Evolutionary conservation across 2,888 invertebrate genomes (phyloP), one percentile per base, ranked within the genome.

Genomic region (Bembecia ichneumoniformis): DNA sequence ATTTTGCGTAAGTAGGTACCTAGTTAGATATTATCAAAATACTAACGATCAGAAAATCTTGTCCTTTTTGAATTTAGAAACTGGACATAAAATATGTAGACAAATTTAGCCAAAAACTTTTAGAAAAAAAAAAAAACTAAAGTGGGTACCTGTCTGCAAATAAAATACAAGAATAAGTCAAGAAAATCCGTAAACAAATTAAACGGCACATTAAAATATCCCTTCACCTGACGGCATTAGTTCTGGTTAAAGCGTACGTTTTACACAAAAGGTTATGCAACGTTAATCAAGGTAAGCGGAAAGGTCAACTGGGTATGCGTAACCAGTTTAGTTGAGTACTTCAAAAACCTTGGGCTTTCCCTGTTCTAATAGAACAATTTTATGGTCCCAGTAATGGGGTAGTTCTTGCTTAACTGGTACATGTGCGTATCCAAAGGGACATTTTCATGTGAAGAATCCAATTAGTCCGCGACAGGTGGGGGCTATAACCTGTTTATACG

Each of bases 371-470:
- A 47, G 48, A n/a, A 46, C 47, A 44, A 43, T 57, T 46, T 51
- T 34, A 56, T 56, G 54, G 57, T 53, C 47, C 45, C 54, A 50
- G 51, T 52, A 46, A 49, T 50, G 44, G 46, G 28, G 55, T 48
- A 60, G 77, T 55, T 68, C 73, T 59, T 50, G 53, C 56, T 52
- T 58, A 49, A 53, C 55, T 69, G 73, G 77, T 54, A 58, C 35
- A 48, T 57, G 54, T 36, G 49, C 50, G 56, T 58, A 60, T 56
- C 61, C 58, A 60, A 62, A 73, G 69, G 74, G 75, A 74, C 70
- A 74, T 75, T 74, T 73, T 69, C 71, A 69, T 66, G 69, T 74
- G 77, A 77, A 78, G 74, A 80, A 78, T 79, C 79, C 79, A 82
- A 82, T 82, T 79, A 81, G 71, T 60, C 58, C 55, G 58, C 68